Base-by-base conservation (phyloP, 2,888 invertebrate species). In the Ophioninae sp. region DNA sequence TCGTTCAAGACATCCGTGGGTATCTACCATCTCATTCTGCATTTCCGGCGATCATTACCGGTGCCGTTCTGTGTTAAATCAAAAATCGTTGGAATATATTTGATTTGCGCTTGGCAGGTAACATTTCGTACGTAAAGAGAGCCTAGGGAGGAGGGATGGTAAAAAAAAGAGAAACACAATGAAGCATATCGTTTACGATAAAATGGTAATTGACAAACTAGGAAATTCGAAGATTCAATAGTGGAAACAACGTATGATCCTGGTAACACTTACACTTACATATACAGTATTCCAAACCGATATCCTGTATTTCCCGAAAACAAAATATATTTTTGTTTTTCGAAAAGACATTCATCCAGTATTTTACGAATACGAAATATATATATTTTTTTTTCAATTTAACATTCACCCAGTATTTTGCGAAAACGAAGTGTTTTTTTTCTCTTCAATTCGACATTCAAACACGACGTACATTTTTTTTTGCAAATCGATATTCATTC, bases 251-350 rank as follows among this genome's bases (percentile, higher is more conserved):
- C 75, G 86, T 86, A 86, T 85, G 83, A 85, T 86, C 85, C 84
- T 88, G 89, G 89, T 89, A 89, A 89, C 89, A 88, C 86, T 86
- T 88, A 87, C 87, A 88, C 89, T 87, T 87, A 85, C 87, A 87
- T 87, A 87, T 85, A 84, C 82, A 74, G 80, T 83, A 83, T 82
- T 63, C 44, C 67, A 78, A 68, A 41, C 67, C 51, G 65, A 78
- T 59, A 51, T 64, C 65, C 23, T 30, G 30, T 30, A 30, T 30
- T 30, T 51, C 74, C 23, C 67, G 39, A 72, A 51, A 37, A 69
- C 69, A 3, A 30, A 30, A 30, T 30, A 2, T 30, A 30, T 30
- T 30, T 30, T 30, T 30, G 30, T 30, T 30, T 30, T 30, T 30
- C 30, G 3, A 30, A 30, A 2, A 30, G 30, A 30, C 30, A 30